Conservation (phyloP, 1,140 invertebrate genomes). For the Magallana angulata region DNA sequence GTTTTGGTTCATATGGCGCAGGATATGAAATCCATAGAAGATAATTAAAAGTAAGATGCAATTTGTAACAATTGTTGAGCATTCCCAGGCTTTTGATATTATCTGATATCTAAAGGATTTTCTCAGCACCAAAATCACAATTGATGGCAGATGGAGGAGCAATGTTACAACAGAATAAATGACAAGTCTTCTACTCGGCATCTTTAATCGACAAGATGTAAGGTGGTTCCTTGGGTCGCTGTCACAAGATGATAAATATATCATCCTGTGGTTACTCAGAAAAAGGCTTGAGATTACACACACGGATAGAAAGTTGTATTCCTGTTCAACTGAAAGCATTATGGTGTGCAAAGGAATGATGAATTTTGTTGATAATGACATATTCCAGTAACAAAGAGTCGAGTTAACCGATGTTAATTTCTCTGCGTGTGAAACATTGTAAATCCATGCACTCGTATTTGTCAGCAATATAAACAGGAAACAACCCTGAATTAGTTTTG, state of each 20-base stretch:
- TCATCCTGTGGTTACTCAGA: background rate
- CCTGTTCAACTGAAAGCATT: background rate
- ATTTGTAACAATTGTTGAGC: background rate
- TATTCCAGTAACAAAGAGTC: background rate
- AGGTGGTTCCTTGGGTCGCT: too few relatives aligned
- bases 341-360: background rate
- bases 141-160: background rate
- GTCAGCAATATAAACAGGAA: background rate
- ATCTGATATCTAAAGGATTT: background rate
- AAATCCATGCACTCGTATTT: background rate
- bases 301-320: background rate
- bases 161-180: too few relatives aligned
- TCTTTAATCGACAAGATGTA: too few relatives aligned
- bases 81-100: background rate
- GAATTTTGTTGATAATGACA: background rate
- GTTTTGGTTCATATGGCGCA: background rate
- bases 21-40: background rate
- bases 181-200: too few relatives aligned
- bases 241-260: too few relatives aligned
- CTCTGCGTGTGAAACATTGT: background rate
- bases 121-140: background rate
- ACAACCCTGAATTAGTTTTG: background rate
- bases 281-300: background rate
- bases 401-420: background rate
- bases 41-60: background rate